Evolutionary conservation across 2,797 vertebrate genomes (phyloP).

Genomic region (Moxostoma hubbsi): DNA sequence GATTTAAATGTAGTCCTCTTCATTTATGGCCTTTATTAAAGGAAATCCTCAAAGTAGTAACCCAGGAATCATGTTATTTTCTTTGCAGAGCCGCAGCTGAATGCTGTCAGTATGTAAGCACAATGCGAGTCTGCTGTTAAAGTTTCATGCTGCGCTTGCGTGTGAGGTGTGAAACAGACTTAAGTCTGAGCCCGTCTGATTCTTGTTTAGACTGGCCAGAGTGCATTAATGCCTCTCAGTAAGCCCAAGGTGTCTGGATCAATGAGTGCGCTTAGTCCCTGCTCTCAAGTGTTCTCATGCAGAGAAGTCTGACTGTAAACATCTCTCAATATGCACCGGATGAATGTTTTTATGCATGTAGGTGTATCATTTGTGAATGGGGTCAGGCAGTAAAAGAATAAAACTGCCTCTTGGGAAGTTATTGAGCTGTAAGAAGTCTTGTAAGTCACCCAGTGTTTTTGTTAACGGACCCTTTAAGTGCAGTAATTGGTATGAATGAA

Average conservation of each 20-base stretch:
- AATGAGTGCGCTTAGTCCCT: background rate
- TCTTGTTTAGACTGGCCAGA: too few relatives aligned
- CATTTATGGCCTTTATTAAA: too few relatives aligned
- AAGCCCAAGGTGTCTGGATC: background rate
- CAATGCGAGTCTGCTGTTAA: too few relatives aligned
- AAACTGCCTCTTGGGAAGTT: background rate
- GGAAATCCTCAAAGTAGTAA: too few relatives aligned
- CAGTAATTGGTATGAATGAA: too few relatives aligned
- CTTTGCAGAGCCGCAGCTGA: too few relatives aligned
- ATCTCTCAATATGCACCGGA: background rate
- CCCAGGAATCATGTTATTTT: too few relatives aligned
- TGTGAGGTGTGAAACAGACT: too few relatives aligned
- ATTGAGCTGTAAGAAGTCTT: background rate
- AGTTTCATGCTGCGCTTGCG: too few relatives aligned
- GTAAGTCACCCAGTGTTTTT: background rate
- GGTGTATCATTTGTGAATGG: background rate
- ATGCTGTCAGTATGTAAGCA: too few relatives aligned
- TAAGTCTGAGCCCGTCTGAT: too few relatives aligned
- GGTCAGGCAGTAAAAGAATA: background rate
- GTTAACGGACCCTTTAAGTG: background rate
- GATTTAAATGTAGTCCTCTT: too few relatives aligned
- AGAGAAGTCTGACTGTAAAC: slow-evolving; percentile 12
- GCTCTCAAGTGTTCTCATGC: slow-evolving; percentile 4
- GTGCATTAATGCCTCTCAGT: background rate
- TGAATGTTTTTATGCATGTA: slow-evolving; percentile 1